A percentile compares a stretch with the other conserved stretches of the same genome.
phyloP scores from a whole-genome alignment of 2,113 vertebrate species.

The Nothoprocta pentlandii region DNA sequence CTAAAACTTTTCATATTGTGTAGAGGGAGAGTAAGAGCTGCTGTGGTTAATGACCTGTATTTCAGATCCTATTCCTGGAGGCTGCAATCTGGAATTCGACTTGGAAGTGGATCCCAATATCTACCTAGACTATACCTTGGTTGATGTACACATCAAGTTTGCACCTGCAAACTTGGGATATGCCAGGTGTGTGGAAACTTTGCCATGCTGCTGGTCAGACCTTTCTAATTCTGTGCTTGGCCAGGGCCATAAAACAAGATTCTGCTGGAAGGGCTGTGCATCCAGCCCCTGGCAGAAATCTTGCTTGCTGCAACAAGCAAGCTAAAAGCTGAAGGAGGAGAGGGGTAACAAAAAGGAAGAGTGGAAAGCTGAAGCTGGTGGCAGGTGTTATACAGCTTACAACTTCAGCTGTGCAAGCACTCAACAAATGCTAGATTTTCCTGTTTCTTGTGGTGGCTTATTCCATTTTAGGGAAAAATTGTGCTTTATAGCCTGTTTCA shows the following conservation, averaged over 20 bases:
- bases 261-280: background rate
- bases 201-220: background rate
- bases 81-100: constrained; percentile 89
- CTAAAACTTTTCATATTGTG: background rate
- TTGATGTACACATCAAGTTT: constrained; percentile 87
- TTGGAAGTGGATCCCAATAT: constrained; percentile 91
- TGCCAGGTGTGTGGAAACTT: constrained; percentile 78
- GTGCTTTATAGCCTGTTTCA: background rate
- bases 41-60: background rate
- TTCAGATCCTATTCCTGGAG: constrained; percentile 93
- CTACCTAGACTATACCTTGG: constrained; percentile 89
- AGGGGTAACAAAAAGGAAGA: background rate
- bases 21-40: background rate
- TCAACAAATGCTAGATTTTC: background rate
- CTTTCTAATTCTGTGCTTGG: background rate
- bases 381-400: background rate
- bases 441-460: background rate
- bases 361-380: background rate
- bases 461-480: background rate
- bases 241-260: background rate
- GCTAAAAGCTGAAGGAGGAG: background rate
- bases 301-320: background rate
- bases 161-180: constrained; percentile 91
- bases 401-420: background rate
- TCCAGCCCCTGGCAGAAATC: background rate